Evolutionary conservation across 2,797 vertebrate species (phyloP), one percentile per base, ranked within the genome.

Genomic region (Babyrousa celebensis): DNA sequence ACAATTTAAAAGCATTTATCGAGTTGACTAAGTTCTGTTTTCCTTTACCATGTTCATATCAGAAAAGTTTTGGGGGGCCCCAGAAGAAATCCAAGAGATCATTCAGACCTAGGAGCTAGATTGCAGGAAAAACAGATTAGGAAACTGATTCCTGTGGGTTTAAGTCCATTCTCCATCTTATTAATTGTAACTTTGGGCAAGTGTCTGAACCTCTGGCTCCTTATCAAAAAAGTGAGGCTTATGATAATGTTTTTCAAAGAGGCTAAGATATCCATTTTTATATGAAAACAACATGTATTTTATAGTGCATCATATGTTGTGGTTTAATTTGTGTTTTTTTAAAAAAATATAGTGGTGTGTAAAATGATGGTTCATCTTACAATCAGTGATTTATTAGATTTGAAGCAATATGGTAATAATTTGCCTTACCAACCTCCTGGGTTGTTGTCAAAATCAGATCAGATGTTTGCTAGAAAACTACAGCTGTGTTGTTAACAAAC

Each of bases 221-320:
- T 91, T 80, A 80, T 62, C 29, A 93, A 80, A 87, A 87, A 92
- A 77, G 0, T n/a, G 18, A 85, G 29, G 20, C 29, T 90, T 83
- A n/a, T 70, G 48, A 71, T 72, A 60, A 40, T 86, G 23, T 72
- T 96, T 96, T 93, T 56, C 40, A 87, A 56, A 91, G 40, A 84
- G 87, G 84, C 36, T 71, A 79, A 95, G 54, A 79, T n/a, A 58
- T 58, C 36, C 20, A 16, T 25, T 79, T 58, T 79, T 36, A 67
- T 89, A 54, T 72, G 48, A 65, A 96, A 92, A 84, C 25, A 79
- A 86, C 29, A 17, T 91, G 11, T 92, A 14, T 67, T 70, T 93
- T 82, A 63, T 0, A 56, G 23, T 65, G 16, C n/a, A 52, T 77
- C 68, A 3, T 93, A 23, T 54, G 56, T 67, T 83, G 36, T 36